Evolutionary conservation across 2,797 vertebrate genomes (phyloP).

Genomic region (Alectoris magna): DNA sequence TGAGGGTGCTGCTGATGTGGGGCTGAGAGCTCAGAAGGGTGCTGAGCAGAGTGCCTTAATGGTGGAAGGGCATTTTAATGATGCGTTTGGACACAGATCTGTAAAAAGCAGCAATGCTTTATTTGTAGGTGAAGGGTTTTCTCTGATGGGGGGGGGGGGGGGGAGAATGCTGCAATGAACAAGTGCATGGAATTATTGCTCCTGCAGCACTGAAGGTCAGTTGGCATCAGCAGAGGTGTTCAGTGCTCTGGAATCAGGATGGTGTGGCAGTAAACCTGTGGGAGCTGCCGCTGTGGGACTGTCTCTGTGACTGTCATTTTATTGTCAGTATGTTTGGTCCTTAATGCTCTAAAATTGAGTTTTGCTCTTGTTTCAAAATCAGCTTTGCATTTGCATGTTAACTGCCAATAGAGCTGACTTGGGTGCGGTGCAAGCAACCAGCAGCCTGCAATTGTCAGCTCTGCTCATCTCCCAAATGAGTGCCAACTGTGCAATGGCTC

Average conservation of each 20-base stretch:
- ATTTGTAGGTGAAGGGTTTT: not conserved
- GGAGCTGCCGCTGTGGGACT: rapidly evolving
- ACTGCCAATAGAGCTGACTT: not conserved
- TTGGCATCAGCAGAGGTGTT: not conserved
- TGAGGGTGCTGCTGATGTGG: rapidly evolving
- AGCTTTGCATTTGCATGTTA: not conserved
- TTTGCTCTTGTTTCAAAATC: not conserved
- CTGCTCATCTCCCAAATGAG: not conserved
- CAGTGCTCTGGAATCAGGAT: rapidly evolving
- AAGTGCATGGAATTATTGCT: no score
- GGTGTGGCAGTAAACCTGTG: not conserved
- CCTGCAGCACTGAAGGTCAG: not conserved
- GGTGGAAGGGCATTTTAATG: not conserved
- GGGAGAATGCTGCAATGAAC: not conserved
- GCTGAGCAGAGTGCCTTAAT: not conserved
- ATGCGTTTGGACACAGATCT: not conserved
- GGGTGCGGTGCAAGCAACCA: rapidly evolving
- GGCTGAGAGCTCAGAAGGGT: not conserved
- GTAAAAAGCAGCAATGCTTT: not conserved
- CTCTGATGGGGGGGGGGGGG: no score
- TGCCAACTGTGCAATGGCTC: rapidly evolving
- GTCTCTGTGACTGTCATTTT: rapidly evolving
- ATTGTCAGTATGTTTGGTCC: not conserved
- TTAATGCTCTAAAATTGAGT: not conserved
- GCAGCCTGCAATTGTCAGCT: not conserved